Evolutionary conservation across 2,113 vertebrate genomes (phyloP).

Genomic region (Erpornis zantholeuca): DNA sequence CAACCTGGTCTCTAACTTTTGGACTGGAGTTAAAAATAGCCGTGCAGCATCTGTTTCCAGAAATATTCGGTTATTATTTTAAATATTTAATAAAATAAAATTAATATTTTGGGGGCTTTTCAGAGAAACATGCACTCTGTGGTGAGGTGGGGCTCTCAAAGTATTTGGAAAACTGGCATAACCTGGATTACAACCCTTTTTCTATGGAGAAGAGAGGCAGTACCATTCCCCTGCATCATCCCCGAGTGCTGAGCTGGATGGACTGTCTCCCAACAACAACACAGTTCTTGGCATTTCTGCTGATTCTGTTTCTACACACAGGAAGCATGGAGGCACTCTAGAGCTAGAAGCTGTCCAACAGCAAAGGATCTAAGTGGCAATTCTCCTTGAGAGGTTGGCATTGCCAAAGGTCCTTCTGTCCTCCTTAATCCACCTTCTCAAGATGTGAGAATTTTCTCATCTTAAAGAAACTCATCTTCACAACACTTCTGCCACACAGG

Average conservation of each 20-base stretch:
- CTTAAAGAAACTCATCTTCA: not conserved
- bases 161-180: not conserved
- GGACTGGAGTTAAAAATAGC: not conserved
- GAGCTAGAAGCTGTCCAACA: not conserved
- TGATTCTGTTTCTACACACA: not conserved
- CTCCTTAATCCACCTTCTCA: not conserved
- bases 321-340: not conserved
- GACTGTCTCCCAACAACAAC: not conserved
- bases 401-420: not conserved
- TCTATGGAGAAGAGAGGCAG: not conserved
- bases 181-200: not conserved
- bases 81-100: constrained; percentile 10
- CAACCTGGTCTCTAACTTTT: not conserved
- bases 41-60: not conserved
- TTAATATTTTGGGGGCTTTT: not conserved
- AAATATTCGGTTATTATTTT: constrained; percentile 1
- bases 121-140: not conserved
- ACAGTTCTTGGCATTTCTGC: not conserved
- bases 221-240: not conserved
- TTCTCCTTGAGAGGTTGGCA: not conserved
- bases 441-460: not conserved
- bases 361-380: not conserved
- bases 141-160: not conserved
- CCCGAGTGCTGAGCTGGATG: not conserved
- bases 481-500: not conserved